phyloP scores from a whole-genome alignment of 2,888 invertebrate genomes.

The Tetramorium bicarinatum region DNA sequence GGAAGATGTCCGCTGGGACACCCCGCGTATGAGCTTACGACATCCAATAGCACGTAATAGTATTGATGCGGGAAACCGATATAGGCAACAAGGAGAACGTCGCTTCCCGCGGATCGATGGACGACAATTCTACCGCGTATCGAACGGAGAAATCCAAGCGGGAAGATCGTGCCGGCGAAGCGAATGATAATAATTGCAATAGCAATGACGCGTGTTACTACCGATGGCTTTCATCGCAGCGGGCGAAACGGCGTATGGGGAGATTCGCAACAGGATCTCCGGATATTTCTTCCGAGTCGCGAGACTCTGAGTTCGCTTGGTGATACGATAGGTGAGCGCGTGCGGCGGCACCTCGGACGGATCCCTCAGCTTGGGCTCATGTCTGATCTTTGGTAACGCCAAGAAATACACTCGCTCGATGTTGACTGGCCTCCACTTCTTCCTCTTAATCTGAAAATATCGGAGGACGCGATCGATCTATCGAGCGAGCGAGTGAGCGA shows the following conservation, averaged over 20 bases:
- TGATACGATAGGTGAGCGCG: slow-evolving; percentile 77
- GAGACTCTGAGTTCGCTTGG: slow-evolving; percentile 67
- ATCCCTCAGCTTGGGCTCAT: slow-evolving; percentile 60
- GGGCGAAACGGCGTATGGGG: slow-evolving; percentile 74
- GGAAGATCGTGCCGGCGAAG: not conserved
- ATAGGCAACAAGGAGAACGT: not conserved
- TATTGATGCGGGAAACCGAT: slow-evolving; percentile 7
- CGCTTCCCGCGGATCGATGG: slow-evolving; percentile 3
- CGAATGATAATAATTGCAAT: not conserved
- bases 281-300: slow-evolving; percentile 57
- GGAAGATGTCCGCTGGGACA: slow-evolving; percentile 20
- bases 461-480: slow-evolving; percentile 27
- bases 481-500: not conserved
- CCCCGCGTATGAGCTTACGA: slow-evolving; percentile 30
- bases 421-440: slow-evolving; percentile 68
- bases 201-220: slow-evolving; percentile 54
- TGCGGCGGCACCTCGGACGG: slow-evolving; percentile 71
- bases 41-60: slow-evolving; percentile 33
- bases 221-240: slow-evolving; percentile 72
- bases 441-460: slow-evolving; percentile 62
- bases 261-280: slow-evolving; percentile 58
- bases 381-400: slow-evolving; percentile 65
- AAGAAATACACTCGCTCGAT: slow-evolving; percentile 66
- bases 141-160: slow-evolving; percentile 21
- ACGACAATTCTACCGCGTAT: not conserved